Conservation (phyloP, 2,888 invertebrate species). For the Saturnia pavonia region DNA sequence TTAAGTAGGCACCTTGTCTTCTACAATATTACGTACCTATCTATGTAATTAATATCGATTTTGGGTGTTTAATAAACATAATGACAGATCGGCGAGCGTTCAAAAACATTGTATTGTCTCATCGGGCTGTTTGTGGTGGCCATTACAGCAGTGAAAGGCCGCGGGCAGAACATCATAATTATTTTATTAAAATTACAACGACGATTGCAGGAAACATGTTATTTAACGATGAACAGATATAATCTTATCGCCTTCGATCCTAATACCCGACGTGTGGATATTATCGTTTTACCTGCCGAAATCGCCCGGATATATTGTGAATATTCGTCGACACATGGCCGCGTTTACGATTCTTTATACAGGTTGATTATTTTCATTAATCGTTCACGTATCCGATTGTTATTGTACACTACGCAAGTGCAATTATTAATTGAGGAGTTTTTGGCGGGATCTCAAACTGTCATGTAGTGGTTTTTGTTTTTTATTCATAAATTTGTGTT, state of each 20-base stretch:
- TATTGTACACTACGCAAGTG: not conserved
- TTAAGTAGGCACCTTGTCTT: constrained; percentile 14
- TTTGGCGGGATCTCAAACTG: too few relatives aligned
- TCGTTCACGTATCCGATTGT: not conserved
- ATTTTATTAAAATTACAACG: constrained; percentile 78
- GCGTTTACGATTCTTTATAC: constrained; percentile 44
- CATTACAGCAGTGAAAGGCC: constrained; percentile 66
- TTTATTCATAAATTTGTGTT: too few relatives aligned
- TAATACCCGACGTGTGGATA: constrained; percentile 79
- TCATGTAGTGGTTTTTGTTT: too few relatives aligned
- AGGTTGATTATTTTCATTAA: constrained; percentile 30
- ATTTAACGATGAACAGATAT: constrained; percentile 76
- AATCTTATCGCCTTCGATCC: constrained; percentile 74
- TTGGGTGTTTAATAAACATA: constrained; percentile 44
- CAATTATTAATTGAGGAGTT: not conserved
- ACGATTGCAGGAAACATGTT: constrained; percentile 81
- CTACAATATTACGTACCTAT: constrained; percentile 18
- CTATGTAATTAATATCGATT: constrained; percentile 23
- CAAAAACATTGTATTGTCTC: constrained; percentile 51
- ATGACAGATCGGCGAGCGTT: constrained; percentile 39
- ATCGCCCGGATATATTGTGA: constrained; percentile 62
- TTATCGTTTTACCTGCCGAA: constrained; percentile 76
- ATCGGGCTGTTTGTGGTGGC: constrained; percentile 48
- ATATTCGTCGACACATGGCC: constrained; percentile 59
- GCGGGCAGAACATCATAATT: constrained; percentile 73